phyloP scores from a whole-genome alignment of 2,888 invertebrate species.

The Germaria angustata region DNA sequence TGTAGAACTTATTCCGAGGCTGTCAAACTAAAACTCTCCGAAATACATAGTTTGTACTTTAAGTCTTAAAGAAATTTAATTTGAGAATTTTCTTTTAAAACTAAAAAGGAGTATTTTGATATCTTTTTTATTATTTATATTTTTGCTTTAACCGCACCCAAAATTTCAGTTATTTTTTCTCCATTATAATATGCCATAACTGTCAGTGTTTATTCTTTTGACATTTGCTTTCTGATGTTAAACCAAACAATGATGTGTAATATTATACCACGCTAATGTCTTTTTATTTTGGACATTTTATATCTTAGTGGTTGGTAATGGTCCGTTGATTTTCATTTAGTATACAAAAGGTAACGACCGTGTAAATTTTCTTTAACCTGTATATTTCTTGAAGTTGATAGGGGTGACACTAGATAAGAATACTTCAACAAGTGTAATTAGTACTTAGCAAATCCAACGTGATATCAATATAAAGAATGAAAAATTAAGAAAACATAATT shows the following conservation, averaged over 20 bases:
- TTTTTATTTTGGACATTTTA: neutral
- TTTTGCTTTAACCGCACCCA: neutral
- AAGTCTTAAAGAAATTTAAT: neutral
- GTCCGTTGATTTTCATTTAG: conserved; percentile 53
- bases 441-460: neutral
- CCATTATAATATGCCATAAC: conserved; percentile 11
- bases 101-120: neutral
- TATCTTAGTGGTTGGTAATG: conserved; percentile 33
- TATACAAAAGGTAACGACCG: conserved; percentile 43
- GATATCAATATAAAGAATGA: neutral
- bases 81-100: neutral
- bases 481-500: neutral
- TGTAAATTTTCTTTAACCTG: conserved; percentile 47
- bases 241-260: conserved; percentile 24
- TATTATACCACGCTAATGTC: conserved; percentile 1
- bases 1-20: too few relatives aligned
- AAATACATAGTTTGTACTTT: too few relatives aligned
- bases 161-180: neutral
- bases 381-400: conserved; percentile 1
- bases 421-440: conserved; percentile 51
- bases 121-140: neutral
- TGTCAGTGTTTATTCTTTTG: conserved; percentile 44
- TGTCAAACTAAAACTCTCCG: too few relatives aligned
- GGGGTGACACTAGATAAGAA: conserved; percentile 30
- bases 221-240: conserved; percentile 19